Base-by-base conservation (phyloP, 2,888 invertebrate species). In the Phengaris arion region DNA sequence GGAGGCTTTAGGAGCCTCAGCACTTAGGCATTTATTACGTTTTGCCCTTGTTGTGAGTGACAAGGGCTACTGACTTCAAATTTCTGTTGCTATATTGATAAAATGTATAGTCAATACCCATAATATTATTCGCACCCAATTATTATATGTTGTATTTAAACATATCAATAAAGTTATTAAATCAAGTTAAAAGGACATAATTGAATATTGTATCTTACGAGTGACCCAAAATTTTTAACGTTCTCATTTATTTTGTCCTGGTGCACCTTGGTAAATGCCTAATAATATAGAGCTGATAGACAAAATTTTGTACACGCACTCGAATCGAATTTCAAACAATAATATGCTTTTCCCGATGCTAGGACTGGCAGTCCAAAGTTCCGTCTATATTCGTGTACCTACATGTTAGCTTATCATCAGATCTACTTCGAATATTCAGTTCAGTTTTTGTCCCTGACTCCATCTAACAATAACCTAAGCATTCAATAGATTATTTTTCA, bases 381-480 rank as follows among this genome's bases (percentile, higher is more conserved):
- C 15, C 57, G 15, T 64, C 64, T 64, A 64, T 64, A 64, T 64
- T 64, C 13, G 64, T 64, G 2, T 35, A 35, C 35, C 10, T 15
- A 35, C 64, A 12, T 35, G 64, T 6, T 35, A 13, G 64, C 64
- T 69, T 69, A 69, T 69, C 69, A 48, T 9, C 13, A 4, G 48
- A 46, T 69, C 46, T 13, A 68, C 13, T 48, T 48, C 15, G 6
- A 69, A 13, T 48, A 48, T 69, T 69, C 69, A 69, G n/a, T 69
- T 69, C 69, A 69, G 46, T 69, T 48, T 69, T 48, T 69, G n/a
- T 69, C 69, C 69, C 48, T 69, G 69, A 69, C 69, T 69, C 48
- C 69, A 48, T 69, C 69, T 69, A 69, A 69, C 69, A 69, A 69
- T 69, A 48, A 9, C 48, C 69, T 69, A 48, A 48, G 69, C n/a